These are phyloP conservation scores for Penaeus indicus DNA, from an alignment of 1,140 invertebrate species.

Conservation along the genomic window DNA sequence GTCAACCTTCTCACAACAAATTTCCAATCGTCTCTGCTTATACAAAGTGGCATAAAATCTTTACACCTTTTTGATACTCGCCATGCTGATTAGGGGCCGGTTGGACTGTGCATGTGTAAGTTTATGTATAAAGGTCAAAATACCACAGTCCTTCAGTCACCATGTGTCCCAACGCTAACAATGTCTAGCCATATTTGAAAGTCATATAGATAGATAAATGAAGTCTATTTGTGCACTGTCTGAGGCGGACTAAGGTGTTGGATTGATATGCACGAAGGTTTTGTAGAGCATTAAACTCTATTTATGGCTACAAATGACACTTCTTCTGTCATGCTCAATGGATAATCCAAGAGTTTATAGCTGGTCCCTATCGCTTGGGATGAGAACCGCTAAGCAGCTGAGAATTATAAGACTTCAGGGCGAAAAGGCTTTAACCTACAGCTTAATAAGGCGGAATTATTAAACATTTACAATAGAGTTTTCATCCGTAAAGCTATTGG, in stretches of 20 bases:
- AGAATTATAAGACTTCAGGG: slow-evolving; percentile 22
- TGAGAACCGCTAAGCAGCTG: slow-evolving; percentile 52
- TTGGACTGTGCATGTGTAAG: too few relatives aligned
- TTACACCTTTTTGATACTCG: slow-evolving; percentile 38
- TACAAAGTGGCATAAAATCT: slow-evolving; percentile 30
- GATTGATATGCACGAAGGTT: slow-evolving; percentile 50
- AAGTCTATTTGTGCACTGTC: slow-evolving; percentile 9
- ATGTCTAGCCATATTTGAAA: slow-evolving; percentile 7
- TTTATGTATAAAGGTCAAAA: too few relatives aligned
- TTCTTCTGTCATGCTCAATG: slow-evolving; percentile 60
- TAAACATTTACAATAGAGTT: background rate
- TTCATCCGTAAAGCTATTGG: background rate
- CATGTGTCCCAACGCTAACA: too few relatives aligned
- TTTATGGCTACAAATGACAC: slow-evolving; percentile 58
- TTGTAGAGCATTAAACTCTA: slow-evolving; percentile 58
- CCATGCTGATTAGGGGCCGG: slow-evolving; percentile 22
- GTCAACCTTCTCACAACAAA: slow-evolving; percentile 38
- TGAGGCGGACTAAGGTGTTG: slow-evolving; percentile 45
- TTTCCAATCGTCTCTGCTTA: slow-evolving; percentile 16
- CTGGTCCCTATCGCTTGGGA: slow-evolving; percentile 53
- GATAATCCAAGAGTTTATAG: slow-evolving; percentile 51
- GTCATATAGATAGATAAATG: slow-evolving; percentile 26
- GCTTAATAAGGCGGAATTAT: background rate
- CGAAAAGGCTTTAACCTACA: background rate
- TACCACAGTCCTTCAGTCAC: too few relatives aligned